phyloP scores from a whole-genome alignment of 2,888 invertebrate genomes.

The Sericinus montela region DNA sequence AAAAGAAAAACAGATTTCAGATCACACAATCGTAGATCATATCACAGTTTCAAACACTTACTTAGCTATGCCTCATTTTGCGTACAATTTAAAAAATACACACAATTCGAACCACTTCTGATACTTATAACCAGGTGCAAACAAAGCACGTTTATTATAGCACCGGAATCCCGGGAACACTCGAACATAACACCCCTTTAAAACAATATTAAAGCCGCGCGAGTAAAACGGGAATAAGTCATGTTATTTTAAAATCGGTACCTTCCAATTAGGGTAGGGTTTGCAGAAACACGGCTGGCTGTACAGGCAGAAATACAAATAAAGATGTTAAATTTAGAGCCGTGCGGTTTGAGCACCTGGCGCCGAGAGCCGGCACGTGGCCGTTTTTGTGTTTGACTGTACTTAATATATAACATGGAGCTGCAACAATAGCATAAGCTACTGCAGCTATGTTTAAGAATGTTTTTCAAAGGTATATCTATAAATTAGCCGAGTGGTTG shows the following conservation, averaged over 20 bases:
- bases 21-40: too few relatives aligned
- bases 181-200: constrained; percentile 24
- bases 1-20: too few relatives aligned
- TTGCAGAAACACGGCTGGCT: constrained; percentile 36
- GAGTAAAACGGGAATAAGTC: constrained; percentile 40
- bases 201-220: constrained; percentile 26
- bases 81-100: too few relatives aligned
- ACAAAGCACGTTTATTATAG: constrained; percentile 26
- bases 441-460: too few relatives aligned
- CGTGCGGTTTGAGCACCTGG: constrained; percentile 73
- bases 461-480: too few relatives aligned
- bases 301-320: constrained; percentile 72
- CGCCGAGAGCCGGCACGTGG: constrained; percentile 48
- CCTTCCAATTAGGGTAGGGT: constrained; percentile 51
- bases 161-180: constrained; percentile 22
- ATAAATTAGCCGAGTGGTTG: too few relatives aligned
- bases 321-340: constrained; percentile 77
- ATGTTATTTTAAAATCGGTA: constrained; percentile 55
- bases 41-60: too few relatives aligned
- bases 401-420: constrained; percentile 45
- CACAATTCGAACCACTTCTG: neutral
- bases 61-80: too few relatives aligned
- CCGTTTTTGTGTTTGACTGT: constrained; percentile 53
- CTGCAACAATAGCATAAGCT: constrained; percentile 9
- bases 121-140: constrained; percentile 10